Evolutionary conservation across 1,140 invertebrate genomes (phyloP).

Genomic region (Calephelis virginiensis): DNA sequence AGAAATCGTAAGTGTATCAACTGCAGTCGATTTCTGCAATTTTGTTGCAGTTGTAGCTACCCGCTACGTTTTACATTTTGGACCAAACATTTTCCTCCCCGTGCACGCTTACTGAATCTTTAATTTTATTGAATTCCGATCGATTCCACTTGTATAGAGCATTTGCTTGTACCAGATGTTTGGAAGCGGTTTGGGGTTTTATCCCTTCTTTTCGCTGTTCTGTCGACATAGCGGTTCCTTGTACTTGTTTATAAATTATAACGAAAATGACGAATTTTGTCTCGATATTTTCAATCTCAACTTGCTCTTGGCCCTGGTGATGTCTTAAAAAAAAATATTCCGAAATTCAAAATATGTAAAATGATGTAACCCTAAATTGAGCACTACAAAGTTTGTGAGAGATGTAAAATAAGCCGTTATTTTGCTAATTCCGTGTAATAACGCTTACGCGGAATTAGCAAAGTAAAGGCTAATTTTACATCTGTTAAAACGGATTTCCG

Average conservation of each 20-base stretch:
- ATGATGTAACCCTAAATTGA: no score
- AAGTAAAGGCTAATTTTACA: no score
- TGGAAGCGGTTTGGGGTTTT: conserved; percentile 37
- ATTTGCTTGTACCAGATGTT: conserved; percentile 47
- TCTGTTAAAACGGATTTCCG: no score
- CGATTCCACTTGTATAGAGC: conserved; percentile 46
- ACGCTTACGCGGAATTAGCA: no score
- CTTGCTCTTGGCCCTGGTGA: no score
- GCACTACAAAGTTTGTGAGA: no score
- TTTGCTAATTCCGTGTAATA: no score
- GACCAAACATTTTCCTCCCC: conserved; percentile 35
- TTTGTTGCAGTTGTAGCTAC: not conserved
- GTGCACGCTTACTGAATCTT: conserved; percentile 61
- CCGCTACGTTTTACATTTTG: conserved; percentile 30
- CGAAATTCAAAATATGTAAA: no score
- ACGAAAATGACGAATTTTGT: not conserved
- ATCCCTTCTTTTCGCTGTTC: conserved; percentile 40
- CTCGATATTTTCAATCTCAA: no score
- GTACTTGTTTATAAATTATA: conserved; percentile 4
- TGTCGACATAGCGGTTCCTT: conserved; percentile 24
- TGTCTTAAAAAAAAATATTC: no score
- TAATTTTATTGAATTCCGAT: conserved; percentile 69
- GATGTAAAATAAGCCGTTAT: no score
- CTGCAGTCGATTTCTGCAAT: not conserved
- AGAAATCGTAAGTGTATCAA: not conserved